These are phyloP conservation scores for Atta colombica DNA, from an alignment of 1,140 invertebrate species.

Conservation along the genomic window DNA sequence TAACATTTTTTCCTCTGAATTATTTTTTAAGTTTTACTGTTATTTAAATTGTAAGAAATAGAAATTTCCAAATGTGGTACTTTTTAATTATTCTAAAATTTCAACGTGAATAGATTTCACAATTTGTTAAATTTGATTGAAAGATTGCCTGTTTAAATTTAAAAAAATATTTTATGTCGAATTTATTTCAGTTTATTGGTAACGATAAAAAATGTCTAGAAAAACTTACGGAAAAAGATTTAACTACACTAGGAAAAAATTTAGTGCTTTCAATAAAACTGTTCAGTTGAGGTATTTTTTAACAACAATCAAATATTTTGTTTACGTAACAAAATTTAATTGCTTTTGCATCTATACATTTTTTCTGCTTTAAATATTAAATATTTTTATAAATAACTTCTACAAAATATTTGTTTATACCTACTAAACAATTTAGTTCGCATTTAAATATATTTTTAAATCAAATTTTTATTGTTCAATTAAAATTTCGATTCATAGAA, in stretches of 20 bases:
- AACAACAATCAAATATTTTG: too few relatives aligned
- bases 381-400: too few relatives aligned
- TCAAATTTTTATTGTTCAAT: too few relatives aligned
- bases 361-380: too few relatives aligned
- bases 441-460: too few relatives aligned
- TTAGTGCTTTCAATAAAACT: too few relatives aligned
- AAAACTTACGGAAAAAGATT: neutral
- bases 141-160: neutral
- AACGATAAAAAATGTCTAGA: neutral
- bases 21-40: neutral
- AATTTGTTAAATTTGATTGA: neutral
- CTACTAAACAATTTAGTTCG: too few relatives aligned
- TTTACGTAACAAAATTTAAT: too few relatives aligned
- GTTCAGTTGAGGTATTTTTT: too few relatives aligned
- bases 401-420: too few relatives aligned
- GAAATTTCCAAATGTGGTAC: slow-evolving; percentile 1
- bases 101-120: neutral
- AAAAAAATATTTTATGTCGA: neutral
- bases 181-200: slow-evolving; percentile 21
- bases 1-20: neutral
- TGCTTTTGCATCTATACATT: too few relatives aligned
- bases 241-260: neutral
- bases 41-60: neutral
- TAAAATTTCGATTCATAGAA: too few relatives aligned
- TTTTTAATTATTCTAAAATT: neutral